Evolutionary conservation across 1,140 invertebrate species (phyloP).

Genomic region (Caenorhabditis inopinata): DNA sequence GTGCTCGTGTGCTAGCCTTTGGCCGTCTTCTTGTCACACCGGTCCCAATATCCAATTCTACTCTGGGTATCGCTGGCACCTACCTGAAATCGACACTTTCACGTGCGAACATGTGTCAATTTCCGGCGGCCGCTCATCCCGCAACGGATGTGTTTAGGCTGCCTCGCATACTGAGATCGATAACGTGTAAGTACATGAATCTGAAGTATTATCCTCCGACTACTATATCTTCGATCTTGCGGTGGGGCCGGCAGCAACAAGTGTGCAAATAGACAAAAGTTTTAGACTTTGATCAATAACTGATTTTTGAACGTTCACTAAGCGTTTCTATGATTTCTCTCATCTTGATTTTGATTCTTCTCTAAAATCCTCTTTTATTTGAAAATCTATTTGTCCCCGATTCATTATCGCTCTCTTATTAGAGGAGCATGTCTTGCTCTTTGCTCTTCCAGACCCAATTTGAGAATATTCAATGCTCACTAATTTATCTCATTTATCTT

Average conservation of each 20-base stretch:
- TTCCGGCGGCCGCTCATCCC: no score
- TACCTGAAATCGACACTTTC: slow-evolving; percentile 25
- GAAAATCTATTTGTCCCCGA: no score
- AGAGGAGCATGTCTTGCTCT: no score
- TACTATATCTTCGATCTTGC: not conserved
- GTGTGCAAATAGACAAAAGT: slow-evolving; percentile 22
- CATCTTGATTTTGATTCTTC: not conserved
- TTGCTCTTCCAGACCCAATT: no score
- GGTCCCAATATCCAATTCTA: slow-evolving; percentile 21
- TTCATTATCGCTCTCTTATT: no score
- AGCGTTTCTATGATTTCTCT: not conserved
- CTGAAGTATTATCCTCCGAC: slow-evolving; percentile 2
- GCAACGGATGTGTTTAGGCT: no score
- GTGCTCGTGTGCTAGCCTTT: not conserved
- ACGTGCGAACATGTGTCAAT: slow-evolving; percentile 14
- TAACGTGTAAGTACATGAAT: slow-evolving; percentile 27
- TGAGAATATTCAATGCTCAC: no score
- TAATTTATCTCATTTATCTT: no score
- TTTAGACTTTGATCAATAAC: slow-evolving; percentile 15
- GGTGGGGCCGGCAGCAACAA: not conserved
- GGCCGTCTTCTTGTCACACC: not conserved
- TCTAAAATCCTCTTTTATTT: no score
- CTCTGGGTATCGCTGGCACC: not conserved
- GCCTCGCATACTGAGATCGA: not conserved
- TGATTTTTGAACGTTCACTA: not conserved